Conservation (phyloP, 35 echinoderm and acorn worm species). For the Chiridota heheva region DNA sequence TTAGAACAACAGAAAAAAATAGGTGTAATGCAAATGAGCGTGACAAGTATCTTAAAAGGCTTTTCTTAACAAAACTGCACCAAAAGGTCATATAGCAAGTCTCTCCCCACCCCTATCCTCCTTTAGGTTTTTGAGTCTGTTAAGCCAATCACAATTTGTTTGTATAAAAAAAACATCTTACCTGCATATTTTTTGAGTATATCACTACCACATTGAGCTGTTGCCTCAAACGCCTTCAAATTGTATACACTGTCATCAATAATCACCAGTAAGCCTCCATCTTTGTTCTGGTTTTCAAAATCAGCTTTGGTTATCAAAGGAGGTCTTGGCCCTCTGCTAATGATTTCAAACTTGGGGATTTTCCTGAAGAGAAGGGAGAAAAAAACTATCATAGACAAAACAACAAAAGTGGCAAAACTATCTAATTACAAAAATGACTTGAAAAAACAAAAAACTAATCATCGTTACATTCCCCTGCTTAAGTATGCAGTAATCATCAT, state of each 20-base stretch:
- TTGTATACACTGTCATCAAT: constrained; percentile 94
- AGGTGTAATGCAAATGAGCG: no score
- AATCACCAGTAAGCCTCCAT: constrained; percentile 91
- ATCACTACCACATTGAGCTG: constrained; percentile 86
- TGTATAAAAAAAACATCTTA: constrained; percentile 6
- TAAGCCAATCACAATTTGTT: neutral
- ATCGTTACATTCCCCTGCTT: no score
- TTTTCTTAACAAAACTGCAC: no score
- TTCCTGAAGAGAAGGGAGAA: constrained; percentile 30
- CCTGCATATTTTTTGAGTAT: constrained; percentile 78
- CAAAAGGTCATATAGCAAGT: no score
- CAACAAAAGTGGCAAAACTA: neutral
- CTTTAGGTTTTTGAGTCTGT: no score
- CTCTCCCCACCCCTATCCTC: no score
- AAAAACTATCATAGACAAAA: neutral
- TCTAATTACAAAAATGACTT: neutral
- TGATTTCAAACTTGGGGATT: constrained; percentile 30
- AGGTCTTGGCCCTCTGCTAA: constrained; percentile 48
- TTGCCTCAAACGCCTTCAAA: constrained; percentile 76
- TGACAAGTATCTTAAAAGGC: no score
- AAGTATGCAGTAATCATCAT: no score
- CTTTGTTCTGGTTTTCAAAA: constrained; percentile 99
- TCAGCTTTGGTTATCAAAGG: constrained; percentile 95
- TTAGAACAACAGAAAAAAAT: no score
- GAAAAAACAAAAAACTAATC: no score